These are phyloP conservation scores for Echinarachnius parma DNA, from an alignment of 53 echinoderm and acorn worm genomes.

Conservation along the genomic window DNA sequence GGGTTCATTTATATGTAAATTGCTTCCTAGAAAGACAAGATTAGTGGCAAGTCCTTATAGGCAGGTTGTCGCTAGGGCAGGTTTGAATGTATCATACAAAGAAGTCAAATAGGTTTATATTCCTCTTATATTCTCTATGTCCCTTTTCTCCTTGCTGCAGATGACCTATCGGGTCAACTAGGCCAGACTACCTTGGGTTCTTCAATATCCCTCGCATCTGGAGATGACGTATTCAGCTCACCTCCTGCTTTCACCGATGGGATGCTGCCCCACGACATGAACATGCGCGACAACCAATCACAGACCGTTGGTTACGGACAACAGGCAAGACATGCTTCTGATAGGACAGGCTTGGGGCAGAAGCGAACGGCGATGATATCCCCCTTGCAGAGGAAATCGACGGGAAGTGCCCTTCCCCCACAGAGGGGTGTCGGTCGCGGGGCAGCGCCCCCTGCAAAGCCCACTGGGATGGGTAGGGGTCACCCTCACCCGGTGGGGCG, in stretches of 20 bases:
- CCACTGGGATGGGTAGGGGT: slow-evolving; percentile 16
- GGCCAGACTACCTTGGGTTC: slow-evolving; percentile 17
- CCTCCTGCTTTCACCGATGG: background rate
- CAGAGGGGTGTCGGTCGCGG: slow-evolving; percentile 31
- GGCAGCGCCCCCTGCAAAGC: background rate
- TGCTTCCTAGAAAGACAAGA: no score
- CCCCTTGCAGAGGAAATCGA: slow-evolving; percentile 21
- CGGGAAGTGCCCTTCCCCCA: background rate
- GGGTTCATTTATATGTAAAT: no score
- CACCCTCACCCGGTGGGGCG: background rate
- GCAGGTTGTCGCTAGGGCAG: no score
- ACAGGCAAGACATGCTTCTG: slow-evolving; percentile 13
- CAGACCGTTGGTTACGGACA: background rate
- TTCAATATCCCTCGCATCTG: slow-evolving; percentile 11
- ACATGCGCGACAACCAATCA: slow-evolving; percentile 9
- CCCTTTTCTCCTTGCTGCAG: background rate
- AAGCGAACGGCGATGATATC: slow-evolving; percentile 34
- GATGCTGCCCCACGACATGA: background rate
- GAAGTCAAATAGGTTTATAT: background rate
- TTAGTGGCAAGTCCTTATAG: no score
- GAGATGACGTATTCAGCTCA: slow-evolving; percentile 34
- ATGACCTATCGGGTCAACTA: slow-evolving; percentile 21
- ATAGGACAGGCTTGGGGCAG: background rate
- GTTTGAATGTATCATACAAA: no score
- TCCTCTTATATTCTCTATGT: background rate